phyloP scores from a whole-genome alignment of 2,797 vertebrate genomes.

The Crocidura indochinensis region DNA sequence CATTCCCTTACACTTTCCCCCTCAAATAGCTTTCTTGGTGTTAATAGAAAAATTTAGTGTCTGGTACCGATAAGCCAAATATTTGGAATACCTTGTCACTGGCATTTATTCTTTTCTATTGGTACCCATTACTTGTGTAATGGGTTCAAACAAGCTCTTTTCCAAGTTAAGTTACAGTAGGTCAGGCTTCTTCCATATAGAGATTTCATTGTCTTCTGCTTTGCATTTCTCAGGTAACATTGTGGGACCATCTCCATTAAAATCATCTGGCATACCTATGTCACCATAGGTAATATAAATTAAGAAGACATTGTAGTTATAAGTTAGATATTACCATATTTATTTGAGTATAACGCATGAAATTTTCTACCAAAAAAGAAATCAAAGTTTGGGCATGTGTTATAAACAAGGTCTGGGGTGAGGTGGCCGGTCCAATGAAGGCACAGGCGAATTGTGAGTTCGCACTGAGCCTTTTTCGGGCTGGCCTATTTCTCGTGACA shows the following conservation, averaged over 20 bases:
- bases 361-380: too few species aligned
- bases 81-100: neutral
- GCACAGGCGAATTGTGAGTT: too few species aligned
- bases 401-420: too few species aligned
- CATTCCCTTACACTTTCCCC: neutral
- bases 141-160: neutral
- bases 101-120: neutral
- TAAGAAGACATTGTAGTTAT: neutral
- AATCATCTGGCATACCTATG: neutral
- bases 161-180: neutral
- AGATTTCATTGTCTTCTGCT: neutral
- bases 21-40: conserved; percentile 25
- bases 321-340: neutral
- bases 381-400: too few species aligned
- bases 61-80: neutral
- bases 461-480: too few species aligned
- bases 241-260: neutral
- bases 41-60: neutral
- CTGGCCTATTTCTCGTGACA: too few species aligned
- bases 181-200: neutral
- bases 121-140: neutral
- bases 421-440: too few species aligned
- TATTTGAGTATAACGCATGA: too few species aligned
- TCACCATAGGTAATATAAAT: neutral
- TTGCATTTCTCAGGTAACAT: neutral